Evolutionary conservation across 2,113 vertebrate genomes (phyloP), one percentile per base, ranked within the genome.

Genomic region (Rutilus rutilus): DNA sequence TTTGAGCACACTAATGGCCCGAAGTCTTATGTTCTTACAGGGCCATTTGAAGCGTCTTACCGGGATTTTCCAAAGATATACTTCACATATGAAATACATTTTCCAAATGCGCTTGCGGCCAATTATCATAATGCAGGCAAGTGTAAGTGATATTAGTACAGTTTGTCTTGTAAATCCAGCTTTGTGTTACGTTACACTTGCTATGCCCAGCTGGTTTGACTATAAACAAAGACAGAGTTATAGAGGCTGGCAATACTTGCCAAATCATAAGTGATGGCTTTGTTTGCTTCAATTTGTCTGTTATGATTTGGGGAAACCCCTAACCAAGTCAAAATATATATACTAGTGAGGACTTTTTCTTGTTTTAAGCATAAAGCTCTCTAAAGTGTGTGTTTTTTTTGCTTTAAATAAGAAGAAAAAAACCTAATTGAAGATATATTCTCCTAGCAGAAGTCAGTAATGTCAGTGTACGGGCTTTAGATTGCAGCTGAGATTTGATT

Each of bases 121-220:
- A 88, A 90, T 92, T 93, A 91, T 87, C 91, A 92, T 91, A 90
- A 85, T 88, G 90, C 11, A 54, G 88, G 89, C 88, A 90, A 85
- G 57, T 62, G 89, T 88, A 90, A 92, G 86, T 85, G 88, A 92
- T 92, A 91, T 92, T 90, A 88, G 87, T 47, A 86, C 90, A 86
- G 88, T 88, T 90, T 90, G 87, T 86, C 90, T 76, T 92, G 90
- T 91, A 91, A 73, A 93, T 93, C 88, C 90, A 89, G 88, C 85
- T 90, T 93, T 88, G 91, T 92, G 89, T 92, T 91, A 86, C 84
- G 85, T 92, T 91, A 91, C 90, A 90, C 90, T 90, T 23, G 86
- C 90, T 87, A 52, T 45, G 62, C 85, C 87, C 67, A 89, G 92
- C 91, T 92, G 91, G 88, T 93, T 92, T 88, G 82, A 86, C 90